Base-by-base conservation (phyloP, 2,113 vertebrate genomes). In the Sander vitreus region DNA sequence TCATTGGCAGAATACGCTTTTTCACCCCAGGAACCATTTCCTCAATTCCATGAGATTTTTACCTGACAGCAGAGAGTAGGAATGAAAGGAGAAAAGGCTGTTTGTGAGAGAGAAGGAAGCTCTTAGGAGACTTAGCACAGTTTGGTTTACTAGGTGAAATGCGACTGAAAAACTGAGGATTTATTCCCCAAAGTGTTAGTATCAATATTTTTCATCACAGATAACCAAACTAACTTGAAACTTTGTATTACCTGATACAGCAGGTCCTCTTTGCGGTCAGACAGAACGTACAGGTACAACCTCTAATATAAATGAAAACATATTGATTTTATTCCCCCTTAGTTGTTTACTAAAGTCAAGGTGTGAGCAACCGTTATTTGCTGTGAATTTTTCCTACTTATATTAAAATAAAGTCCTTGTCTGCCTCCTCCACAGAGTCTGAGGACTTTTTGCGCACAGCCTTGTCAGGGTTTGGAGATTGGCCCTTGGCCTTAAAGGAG, bases 351-450 rank as follows among this genome's bases (percentile, higher is more conserved):
- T 77, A 57, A 80, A 11, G 39, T 43, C 10, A 11, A 66, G 27
- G 36, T 10, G 10, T 25, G 68, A 85, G 78, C 19, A 64, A 60
- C 16, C 45, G 25, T 21, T 60, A 16, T 78, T 54, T 73, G 48
- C 21, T 18, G 19, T 75, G 16, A 73, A 64, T 65, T 23, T 33
- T 18, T 58, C 62, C 57, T 4, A 23, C n/a, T 91, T 91, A 98
- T 93, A 97, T 96, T 91, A 98, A 96, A 95, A 98, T 97, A 93
- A 97, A 97, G 90, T 98, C 96, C 94, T 97, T 98, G 67, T 98
- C 96, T 15, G 93, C 95, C 90, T 97, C 97, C 82, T 98, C 97
- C 5, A 95, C 97, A 23, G 97, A 96, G 91, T 97, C 96, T 8
- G 96, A 96, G 18, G 96, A 95, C 64, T 97, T 98, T 93, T 95